Evolutionary conservation across 2,113 vertebrate species (phyloP), one percentile per base, ranked within the genome.

Genomic region (Solenodon paradoxus): DNA sequence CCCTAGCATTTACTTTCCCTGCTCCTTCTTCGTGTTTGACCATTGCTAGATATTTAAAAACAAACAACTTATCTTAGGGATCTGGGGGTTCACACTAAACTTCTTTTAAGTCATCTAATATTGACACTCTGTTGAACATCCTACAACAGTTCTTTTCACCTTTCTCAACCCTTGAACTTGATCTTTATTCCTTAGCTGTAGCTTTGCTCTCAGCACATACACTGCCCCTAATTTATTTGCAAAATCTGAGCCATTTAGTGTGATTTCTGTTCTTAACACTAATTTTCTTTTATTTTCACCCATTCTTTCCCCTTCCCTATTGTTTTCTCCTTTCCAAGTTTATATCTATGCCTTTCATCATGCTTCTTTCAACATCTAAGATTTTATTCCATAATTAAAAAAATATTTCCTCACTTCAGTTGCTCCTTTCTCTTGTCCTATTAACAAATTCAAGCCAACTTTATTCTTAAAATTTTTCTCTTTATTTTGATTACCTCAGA

Each of bases 401-500:
- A n/a, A n/a, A n/a, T n/a, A n/a, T n/a, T n/a, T n/a, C n/a, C n/a
- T n/a, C n/a, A n/a, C n/a, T n/a, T n/a, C n/a, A n/a, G n/a, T n/a
- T n/a, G n/a, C 32, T 75, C 81, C 20, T 12, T 80, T 90, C 75
- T 81, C 45, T 68, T 72, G 72, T 4, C 5, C 26, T 72, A 26
- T 7, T 7, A 66, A 78, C 42, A 78, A 78, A 92, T 35, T 74
- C 11, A 68, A 59, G 16, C 12, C 42, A 19, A 12, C 40, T 28
- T 80, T 55, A 61, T 42, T 47, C 47, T 66, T 75, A 79, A 61
- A 75, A 55, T 10, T 26, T 55, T 66, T 55, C 7, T 28, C 24
- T 92, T 87, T 15, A 75, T 40, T 83, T 84, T n/a, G 38, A 78
- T 85, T 95, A 26, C 72, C 72, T 79, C 28, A 82, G 16, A 88